Percentiles rank a stretch among this genome's conserved stretches.
phyloP scores from a whole-genome alignment of 2,113 vertebrate species.

The Forbesichthys papilliferus region DNA sequence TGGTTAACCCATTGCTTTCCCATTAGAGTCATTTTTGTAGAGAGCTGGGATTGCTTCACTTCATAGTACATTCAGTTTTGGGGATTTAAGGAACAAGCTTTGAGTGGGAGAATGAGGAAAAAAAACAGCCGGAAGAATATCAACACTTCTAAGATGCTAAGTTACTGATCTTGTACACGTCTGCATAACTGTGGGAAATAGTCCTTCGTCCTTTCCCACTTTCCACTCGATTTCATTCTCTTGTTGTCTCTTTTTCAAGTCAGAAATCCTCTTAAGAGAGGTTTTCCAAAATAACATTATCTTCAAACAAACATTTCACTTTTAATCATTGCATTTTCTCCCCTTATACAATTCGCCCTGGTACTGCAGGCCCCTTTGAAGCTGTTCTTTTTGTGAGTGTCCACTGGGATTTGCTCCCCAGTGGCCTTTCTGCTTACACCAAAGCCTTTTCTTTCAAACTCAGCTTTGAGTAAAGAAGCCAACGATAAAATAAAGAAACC shows the following conservation, averaged over 20 bases:
- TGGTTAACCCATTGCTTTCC: conserved; percentile 44
- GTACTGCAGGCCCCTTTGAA: conserved; percentile 76
- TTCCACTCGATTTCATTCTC: conserved; percentile 57
- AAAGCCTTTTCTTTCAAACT: conserved; percentile 79
- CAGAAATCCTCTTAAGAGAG: conserved; percentile 76
- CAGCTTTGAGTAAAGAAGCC: conserved; percentile 71
- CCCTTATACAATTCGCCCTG: conserved; percentile 68
- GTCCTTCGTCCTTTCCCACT: conserved; percentile 61
- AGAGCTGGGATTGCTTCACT: conserved; percentile 19
- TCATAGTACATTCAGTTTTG: conserved; percentile 18
- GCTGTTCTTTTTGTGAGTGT: conserved; percentile 73
- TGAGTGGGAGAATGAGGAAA: conserved; percentile 22
- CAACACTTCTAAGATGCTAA: conserved; percentile 23
- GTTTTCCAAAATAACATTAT: conserved; percentile 80
- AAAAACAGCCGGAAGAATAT: conserved; percentile 38
- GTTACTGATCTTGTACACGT: conserved; percentile 59
- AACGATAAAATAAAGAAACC: conserved; percentile 49
- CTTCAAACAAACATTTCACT: conserved; percentile 84
- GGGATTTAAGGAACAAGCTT: conserved; percentile 5
- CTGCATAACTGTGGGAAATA: conserved; percentile 72
- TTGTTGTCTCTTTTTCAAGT: conserved; percentile 59
- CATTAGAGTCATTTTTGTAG: conserved; percentile 21
- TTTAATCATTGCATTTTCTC: conserved; percentile 79
- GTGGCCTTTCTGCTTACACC: conserved; percentile 76
- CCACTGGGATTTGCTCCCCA: conserved; percentile 72